These are phyloP conservation scores for Sinhomidia bicolor DNA, from an alignment of 2,888 invertebrate genomes.

Conservation along the genomic window DNA sequence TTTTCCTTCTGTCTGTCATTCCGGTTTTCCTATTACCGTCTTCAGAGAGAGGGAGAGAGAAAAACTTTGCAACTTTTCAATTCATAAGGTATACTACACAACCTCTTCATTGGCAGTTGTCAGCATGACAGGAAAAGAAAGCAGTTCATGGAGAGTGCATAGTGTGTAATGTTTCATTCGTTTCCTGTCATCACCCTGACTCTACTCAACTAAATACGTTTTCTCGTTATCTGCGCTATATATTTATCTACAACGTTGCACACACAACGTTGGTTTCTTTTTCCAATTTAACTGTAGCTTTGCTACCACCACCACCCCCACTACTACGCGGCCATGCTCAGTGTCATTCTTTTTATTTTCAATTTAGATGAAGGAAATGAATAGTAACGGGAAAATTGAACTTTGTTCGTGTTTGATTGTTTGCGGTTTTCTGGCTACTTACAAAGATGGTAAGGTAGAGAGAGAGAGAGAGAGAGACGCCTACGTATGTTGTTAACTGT, in stretches of 20 bases:
- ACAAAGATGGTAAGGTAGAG: neutral
- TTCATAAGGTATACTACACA: neutral
- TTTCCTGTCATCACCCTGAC: too few species aligned
- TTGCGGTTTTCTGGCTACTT: neutral
- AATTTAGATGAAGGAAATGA: neutral
- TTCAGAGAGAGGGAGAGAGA: neutral
- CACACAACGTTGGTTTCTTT: neutral
- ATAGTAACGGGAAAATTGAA: neutral
- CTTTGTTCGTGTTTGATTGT: neutral
- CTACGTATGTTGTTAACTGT: neutral
- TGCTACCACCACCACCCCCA: too few species aligned
- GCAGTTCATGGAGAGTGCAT: neutral
- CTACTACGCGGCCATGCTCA: too few species aligned
- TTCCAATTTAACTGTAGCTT: neutral
- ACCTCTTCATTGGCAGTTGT: too few species aligned
- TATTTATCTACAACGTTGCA: neutral
- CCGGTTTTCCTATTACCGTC: neutral
- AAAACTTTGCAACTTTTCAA: neutral
- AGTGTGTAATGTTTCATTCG: too few species aligned
- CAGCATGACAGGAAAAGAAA: too few species aligned
- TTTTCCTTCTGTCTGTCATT: constrained; percentile 16
- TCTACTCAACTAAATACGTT: too few species aligned
- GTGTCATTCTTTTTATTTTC: neutral
- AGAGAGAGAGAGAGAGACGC: too few species aligned
- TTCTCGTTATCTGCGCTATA: neutral